These are phyloP conservation scores for Microctonus aethiopoides DNA, from an alignment of 2,888 invertebrate genomes.

Conservation along the genomic window DNA sequence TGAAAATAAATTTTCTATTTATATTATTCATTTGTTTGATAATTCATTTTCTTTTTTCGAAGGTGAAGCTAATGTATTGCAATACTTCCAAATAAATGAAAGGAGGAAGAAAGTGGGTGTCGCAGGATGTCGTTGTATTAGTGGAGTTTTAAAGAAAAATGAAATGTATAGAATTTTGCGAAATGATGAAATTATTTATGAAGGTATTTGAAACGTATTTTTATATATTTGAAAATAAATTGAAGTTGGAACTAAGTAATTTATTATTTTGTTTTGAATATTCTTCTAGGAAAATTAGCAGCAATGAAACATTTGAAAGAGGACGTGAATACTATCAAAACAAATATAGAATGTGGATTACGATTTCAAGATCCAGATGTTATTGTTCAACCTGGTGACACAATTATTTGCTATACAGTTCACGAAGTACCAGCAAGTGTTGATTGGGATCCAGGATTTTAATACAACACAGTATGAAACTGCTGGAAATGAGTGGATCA, in stretches of 20 bases:
- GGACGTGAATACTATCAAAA: conserved; percentile 85
- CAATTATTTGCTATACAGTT: conserved; percentile 79
- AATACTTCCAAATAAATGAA: conserved; percentile 84
- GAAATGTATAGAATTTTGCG: conserved; percentile 78
- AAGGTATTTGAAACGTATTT: conserved; percentile 71
- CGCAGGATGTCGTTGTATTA: conserved; percentile 88
- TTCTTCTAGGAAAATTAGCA: conserved; percentile 72
- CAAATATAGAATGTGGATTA: conserved; percentile 90
- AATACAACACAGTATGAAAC: conserved; percentile 48
- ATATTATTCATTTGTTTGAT: conserved; percentile 10
- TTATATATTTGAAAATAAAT: not conserved
- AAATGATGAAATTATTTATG: conserved; percentile 73
- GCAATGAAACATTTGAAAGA: conserved; percentile 92
- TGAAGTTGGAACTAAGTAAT: not conserved
- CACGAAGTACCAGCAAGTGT: conserved; percentile 75
- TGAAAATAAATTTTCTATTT: not conserved
- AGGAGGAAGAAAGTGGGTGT: conserved; percentile 84
- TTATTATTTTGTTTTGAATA: not conserved
- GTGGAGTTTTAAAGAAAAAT: conserved; percentile 79
- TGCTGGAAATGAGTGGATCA: not conserved
- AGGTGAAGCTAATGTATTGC: conserved; percentile 88
- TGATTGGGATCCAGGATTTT: conserved; percentile 91
- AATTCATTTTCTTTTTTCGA: conserved; percentile 32
- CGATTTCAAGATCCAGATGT: conserved; percentile 76
- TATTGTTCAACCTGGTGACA: conserved; percentile 80